Conservation (phyloP, 2,113 vertebrate species). For the Crocuta crocuta region DNA sequence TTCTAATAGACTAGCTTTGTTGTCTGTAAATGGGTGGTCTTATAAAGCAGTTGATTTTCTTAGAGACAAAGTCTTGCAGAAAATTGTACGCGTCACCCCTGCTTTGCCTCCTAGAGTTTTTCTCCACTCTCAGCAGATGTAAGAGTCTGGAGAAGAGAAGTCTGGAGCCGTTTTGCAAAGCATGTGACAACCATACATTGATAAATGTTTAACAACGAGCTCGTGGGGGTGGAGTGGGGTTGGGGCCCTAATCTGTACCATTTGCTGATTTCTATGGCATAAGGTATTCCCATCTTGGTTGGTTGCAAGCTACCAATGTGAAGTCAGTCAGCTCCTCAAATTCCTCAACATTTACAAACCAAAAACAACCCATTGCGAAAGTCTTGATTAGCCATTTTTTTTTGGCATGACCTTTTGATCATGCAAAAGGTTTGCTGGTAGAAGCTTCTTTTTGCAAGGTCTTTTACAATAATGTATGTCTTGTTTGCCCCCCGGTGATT, state of each 20-base stretch:
- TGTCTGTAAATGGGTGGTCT: neutral
- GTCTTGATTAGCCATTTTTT: neutral
- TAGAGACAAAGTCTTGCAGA: neutral
- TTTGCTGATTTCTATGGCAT: neutral
- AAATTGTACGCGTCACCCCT: neutral
- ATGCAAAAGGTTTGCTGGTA: neutral
- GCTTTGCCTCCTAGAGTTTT: neutral
- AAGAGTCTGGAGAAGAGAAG: neutral
- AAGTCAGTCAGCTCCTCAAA: neutral
- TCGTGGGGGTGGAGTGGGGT: fast-evolving
- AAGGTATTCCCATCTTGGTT: neutral
- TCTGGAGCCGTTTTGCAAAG: neutral
- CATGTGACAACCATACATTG: neutral
- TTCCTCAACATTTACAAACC: neutral
- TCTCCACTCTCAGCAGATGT: neutral
- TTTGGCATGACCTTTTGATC: neutral
- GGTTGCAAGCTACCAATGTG: neutral
- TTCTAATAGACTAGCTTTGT: neutral
- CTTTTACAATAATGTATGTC: neutral
- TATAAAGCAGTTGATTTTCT: neutral
- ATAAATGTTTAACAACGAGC: neutral
- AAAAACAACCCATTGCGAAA: neutral
- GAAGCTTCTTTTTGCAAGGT: neutral
- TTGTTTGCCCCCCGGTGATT: neutral
- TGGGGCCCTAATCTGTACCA: neutral